Conservation (phyloP, 2,888 invertebrate genomes). For the Cephus pulcher region DNA sequence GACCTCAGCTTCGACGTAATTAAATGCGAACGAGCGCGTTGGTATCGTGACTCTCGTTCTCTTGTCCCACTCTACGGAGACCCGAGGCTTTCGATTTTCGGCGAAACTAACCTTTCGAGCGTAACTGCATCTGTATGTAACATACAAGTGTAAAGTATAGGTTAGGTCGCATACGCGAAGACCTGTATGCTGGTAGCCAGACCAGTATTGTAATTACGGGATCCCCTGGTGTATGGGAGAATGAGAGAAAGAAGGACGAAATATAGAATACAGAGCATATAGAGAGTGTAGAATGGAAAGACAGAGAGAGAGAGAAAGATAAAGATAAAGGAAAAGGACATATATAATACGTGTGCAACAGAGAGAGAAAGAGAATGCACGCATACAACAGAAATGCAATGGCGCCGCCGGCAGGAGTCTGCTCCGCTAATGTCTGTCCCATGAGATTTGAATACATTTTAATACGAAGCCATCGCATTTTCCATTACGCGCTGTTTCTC, state of each 20-base stretch:
- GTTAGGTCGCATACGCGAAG: background rate
- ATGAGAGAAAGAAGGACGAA: background rate
- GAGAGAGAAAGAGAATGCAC: background rate
- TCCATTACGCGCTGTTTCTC: constrained; percentile 4
- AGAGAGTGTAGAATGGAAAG: background rate
- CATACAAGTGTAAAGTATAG: background rate
- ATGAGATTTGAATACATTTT: constrained; percentile 6
- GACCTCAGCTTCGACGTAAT: constrained; percentile 4
- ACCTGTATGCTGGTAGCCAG: background rate
- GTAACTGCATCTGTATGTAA: background rate
- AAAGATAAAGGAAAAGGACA: too few relatives aligned
- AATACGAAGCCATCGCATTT: constrained; percentile 2
- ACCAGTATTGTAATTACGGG: background rate
- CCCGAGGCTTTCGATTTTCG: background rate
- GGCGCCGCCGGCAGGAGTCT: background rate
- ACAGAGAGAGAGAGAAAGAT: background rate
- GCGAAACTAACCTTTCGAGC: background rate
- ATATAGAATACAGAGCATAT: background rate
- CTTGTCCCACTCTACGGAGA: background rate
- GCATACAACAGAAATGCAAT: background rate
- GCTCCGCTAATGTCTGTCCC: background rate
- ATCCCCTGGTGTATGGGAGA: background rate
- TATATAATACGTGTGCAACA: too few relatives aligned
- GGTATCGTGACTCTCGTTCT: background rate
- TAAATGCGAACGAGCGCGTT: background rate